Conservation (phyloP, 2,888 invertebrate genomes). For the Ceraclea dissimilis region DNA sequence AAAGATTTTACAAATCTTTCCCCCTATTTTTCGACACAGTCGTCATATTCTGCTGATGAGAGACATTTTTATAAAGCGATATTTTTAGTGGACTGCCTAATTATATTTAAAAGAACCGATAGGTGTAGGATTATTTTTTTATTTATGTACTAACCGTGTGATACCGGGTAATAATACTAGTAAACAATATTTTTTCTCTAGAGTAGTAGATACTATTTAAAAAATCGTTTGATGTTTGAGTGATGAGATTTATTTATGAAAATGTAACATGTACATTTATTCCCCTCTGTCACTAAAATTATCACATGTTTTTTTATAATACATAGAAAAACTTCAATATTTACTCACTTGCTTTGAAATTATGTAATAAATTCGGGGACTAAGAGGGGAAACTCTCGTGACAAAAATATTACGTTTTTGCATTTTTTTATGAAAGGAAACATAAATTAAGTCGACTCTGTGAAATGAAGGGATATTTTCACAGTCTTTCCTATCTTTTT, state of each 20-base stretch:
- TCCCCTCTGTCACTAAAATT: not conserved
- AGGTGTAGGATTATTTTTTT: too few relatives aligned
- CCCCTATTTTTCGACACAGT: too few relatives aligned
- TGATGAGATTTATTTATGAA: not conserved
- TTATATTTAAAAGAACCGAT: too few relatives aligned
- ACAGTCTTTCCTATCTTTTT: not conserved
- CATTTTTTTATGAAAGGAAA: not conserved
- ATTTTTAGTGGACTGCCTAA: too few relatives aligned
- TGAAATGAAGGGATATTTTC: too few relatives aligned
- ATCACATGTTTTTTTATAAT: not conserved
- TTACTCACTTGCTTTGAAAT: not conserved
- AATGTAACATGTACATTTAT: not conserved
- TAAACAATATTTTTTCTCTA: too few relatives aligned
- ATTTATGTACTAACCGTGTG: too few relatives aligned
- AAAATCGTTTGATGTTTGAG: not conserved
- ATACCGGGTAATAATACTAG: too few relatives aligned
- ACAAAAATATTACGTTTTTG: not conserved
- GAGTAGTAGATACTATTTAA: too few relatives aligned
- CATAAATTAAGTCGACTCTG: not conserved
- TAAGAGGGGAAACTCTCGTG: not conserved
- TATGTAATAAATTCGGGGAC: not conserved
- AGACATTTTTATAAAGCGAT: too few relatives aligned
- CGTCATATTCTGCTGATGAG: too few relatives aligned
- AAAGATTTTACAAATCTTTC: too few relatives aligned
- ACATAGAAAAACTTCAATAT: not conserved